Evolutionary conservation across 2,888 invertebrate species (phyloP).

Genomic region (Papilio protenor): DNA sequence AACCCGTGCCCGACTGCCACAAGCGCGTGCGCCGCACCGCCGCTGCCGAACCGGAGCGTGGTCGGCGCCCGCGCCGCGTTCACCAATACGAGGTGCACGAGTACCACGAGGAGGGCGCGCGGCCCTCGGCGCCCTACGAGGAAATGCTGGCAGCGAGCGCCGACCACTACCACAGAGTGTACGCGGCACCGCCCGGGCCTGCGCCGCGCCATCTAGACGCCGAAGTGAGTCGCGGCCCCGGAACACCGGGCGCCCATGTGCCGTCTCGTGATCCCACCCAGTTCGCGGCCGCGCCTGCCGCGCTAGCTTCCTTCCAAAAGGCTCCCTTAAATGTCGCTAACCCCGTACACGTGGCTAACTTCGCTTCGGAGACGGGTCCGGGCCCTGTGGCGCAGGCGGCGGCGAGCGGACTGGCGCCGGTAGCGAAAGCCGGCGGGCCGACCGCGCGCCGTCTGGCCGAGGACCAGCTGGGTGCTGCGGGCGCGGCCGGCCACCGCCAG

Average conservation of each 20-base stretch:
- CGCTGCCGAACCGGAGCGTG: conserved; percentile 51
- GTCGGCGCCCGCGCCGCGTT: conserved; percentile 64
- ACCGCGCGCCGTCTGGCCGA: conserved; percentile 31
- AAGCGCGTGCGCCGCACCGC: conserved; percentile 51
- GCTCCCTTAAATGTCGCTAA: conserved; percentile 19
- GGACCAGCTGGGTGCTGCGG: conserved; percentile 51
- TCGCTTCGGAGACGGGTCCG: conserved; percentile 56
- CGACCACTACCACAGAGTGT: conserved; percentile 73
- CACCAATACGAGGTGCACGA: conserved; percentile 79
- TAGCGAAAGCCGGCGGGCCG: conserved; percentile 40
- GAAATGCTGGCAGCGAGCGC: conserved; percentile 78
- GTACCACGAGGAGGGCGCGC: conserved; percentile 63
- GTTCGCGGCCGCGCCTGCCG: conserved; percentile 14
- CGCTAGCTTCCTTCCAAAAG: conserved; percentile 49
- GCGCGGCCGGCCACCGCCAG: conserved; percentile 50
- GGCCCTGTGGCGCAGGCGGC: conserved; percentile 44
- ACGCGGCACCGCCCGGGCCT: conserved; percentile 60
- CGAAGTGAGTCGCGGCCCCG: conserved; percentile 55
- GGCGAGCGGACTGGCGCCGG: conserved; percentile 39
- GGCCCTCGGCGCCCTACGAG: conserved; percentile 69
- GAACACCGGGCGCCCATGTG: conserved; percentile 53
- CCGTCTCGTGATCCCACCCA: conserved; percentile 37
- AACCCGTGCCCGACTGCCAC: conserved; percentile 45
- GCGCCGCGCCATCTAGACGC: conserved; percentile 56
- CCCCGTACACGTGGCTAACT: conserved; percentile 7